Evolutionary conservation across 2,113 vertebrate genomes (phyloP), one percentile per base, ranked within the genome.

Genomic region (Anolis sagrei): DNA sequence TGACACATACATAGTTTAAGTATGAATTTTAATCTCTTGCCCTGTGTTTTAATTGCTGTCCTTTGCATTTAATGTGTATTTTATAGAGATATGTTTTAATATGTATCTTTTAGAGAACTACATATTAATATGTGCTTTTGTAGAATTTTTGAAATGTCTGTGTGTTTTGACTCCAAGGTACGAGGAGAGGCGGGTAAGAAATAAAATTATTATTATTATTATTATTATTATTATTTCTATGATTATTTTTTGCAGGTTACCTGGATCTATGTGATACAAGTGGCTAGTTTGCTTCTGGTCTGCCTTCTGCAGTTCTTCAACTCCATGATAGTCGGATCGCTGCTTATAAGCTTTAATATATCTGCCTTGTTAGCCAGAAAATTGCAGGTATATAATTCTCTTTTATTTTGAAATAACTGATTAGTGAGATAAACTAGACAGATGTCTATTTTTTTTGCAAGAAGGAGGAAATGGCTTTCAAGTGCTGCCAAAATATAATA

Each of bases 281-380:
- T 97, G 48, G 90, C 94, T n/a, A 94, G 95, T 76, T 95, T 99
- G 86, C 94, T 99, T 83, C 95, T 97, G 8, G 98, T 99, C 86
- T 99, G 98, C 94, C 80, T 97, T 14, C 95, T 99, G 25, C 99
- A 99, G 95, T 99, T 99, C 94, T 98, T 97, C 87, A 99, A 99
- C 95, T 95, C 98, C 75, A 99, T 99, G 98, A 97, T 99, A 90
- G 96, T 99, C 85, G 98, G 99, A 64, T 99, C 98, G 0, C 93
- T 99, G 89, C 95, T 97, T 4, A 95, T 99, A 92, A 99, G 98
- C 95, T 99, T 99, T 92, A 98, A 98, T 81, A 90, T 97, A 72
- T 96, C 98, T 0, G 95, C 97, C 1, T 95, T 99, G 89, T 93
- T 98, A 93, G 91, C 97, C 92, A 98, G 96, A 93, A 96, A 95